Conservation (phyloP, 2,113 vertebrate species). For the Picathartes gymnocephalus region DNA sequence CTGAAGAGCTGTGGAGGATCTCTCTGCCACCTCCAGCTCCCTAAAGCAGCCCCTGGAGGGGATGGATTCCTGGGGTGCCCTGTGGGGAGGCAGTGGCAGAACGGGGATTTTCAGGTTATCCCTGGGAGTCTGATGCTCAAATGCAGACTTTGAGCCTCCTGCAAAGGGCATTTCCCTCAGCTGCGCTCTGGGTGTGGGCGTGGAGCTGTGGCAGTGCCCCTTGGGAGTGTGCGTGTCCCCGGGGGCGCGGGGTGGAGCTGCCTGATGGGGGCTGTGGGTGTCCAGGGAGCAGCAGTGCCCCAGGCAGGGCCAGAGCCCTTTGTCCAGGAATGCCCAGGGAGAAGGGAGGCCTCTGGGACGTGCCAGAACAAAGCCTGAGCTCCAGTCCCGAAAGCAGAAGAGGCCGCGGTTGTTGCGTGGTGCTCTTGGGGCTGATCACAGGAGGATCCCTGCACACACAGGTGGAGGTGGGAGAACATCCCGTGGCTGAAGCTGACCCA, state of each 20-base stretch:
- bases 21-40: background rate
- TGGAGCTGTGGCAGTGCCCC: background rate
- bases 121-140: background rate
- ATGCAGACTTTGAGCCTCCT: background rate
- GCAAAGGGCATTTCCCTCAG: background rate
- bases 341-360: fast-evolving
- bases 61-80: fast-evolving
- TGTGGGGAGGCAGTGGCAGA: background rate
- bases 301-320: fast-evolving
- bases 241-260: fast-evolving
- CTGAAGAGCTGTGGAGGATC: fast-evolving
- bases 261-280: fast-evolving
- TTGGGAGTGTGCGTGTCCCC: fast-evolving
- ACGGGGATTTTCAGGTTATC: fast-evolving
- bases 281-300: fast-evolving
- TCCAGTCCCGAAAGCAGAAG: background rate
- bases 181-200: fast-evolving
- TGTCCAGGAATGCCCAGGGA: fast-evolving
- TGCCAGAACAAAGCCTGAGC: fast-evolving
- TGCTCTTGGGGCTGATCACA: background rate
- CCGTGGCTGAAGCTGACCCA: fast-evolving
- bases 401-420: fast-evolving
- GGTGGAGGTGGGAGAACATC: background rate
- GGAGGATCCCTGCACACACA: background rate
- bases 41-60: fast-evolving